Percentiles rank a stretch among this genome's conserved stretches.
These are phyloP conservation scores for Styela plicata DNA, from an alignment of 23 tunicate species.

Conservation along the genomic window DNA sequence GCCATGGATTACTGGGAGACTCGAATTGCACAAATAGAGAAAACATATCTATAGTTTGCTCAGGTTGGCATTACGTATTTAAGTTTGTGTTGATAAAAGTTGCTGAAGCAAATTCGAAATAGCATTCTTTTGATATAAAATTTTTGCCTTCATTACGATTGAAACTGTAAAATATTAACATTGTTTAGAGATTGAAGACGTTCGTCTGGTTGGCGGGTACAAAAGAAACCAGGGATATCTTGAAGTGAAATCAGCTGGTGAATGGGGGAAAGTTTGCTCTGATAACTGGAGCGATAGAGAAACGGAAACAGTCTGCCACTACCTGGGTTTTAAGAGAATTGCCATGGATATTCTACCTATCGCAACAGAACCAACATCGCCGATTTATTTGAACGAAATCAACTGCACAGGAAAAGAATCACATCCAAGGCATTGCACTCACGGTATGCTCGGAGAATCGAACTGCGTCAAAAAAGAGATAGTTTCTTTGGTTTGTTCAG, in stretches of 20 bases:
- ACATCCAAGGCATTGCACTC: background rate
- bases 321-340: background rate
- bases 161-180: no score
- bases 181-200: background rate
- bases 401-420: background rate
- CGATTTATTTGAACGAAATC: background rate
- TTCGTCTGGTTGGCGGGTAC: background rate
- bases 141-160: no score
- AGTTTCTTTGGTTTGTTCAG: background rate
- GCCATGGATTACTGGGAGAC: no score
- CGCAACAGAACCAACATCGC: background rate
- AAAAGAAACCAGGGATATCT: background rate
- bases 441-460: background rate
- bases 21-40: no score
- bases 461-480: background rate
- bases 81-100: no score
- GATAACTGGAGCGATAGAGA: background rate
- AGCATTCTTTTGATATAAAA: no score
- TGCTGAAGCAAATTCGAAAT: no score
- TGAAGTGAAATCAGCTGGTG: background rate
- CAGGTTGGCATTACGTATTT: no score
- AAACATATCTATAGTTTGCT: no score
- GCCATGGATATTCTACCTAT: background rate
- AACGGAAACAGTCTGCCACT: background rate
- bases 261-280: background rate